Evolutionary conservation across 2,888 invertebrate genomes (phyloP).

Genomic region (Caradrina clavipalpis): DNA sequence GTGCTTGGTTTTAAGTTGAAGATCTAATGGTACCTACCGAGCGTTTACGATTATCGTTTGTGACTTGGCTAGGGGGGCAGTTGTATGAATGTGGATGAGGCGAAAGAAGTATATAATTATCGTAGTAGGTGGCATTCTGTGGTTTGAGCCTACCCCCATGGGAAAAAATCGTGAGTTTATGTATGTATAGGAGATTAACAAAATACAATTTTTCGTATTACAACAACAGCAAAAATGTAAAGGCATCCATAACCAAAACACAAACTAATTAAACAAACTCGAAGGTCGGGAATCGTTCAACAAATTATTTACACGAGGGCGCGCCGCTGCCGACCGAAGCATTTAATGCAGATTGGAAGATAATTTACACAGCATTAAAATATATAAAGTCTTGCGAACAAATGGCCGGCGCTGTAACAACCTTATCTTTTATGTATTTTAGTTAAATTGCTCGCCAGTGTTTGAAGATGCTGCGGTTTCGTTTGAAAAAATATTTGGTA

Average conservation of each 20-base stretch:
- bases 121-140: too few relatives aligned
- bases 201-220: not conserved
- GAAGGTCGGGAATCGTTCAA: not conserved
- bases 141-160: too few relatives aligned
- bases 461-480: not conserved
- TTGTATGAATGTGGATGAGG: too few relatives aligned
- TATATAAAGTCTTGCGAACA: conserved; percentile 41
- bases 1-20: too few relatives aligned
- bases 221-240: not conserved
- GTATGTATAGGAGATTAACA: too few relatives aligned
- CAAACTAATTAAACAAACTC: not conserved
- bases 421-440: conserved; percentile 51
- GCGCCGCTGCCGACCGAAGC: not conserved
- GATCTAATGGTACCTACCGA: too few relatives aligned
- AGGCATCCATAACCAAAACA: not conserved
- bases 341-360: conserved; percentile 31
- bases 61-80: too few relatives aligned
- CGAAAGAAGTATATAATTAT: too few relatives aligned
- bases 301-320: not conserved
- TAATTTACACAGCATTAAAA: conserved; percentile 41
- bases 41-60: too few relatives aligned
- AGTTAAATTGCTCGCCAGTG: not conserved
- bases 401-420: conserved; percentile 27
- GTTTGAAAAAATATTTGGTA: conserved; percentile 1
- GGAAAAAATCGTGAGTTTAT: too few relatives aligned